Conservation (phyloP, 2,888 invertebrate species). For the Apotomis betuletana region DNA sequence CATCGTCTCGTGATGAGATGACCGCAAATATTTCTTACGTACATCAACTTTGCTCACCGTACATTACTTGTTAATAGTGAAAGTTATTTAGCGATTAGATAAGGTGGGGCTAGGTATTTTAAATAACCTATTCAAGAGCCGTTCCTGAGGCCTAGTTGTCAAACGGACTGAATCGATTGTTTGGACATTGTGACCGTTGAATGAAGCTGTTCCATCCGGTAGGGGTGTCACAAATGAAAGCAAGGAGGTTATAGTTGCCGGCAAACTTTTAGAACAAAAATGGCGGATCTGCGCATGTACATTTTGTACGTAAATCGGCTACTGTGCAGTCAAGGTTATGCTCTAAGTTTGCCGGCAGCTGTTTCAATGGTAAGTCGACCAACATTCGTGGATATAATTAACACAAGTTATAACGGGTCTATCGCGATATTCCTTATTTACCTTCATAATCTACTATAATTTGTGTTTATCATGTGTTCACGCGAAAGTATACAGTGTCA, state of each 20-base stretch:
- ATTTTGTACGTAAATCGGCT: not conserved
- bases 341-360: too few species aligned
- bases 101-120: conserved; percentile 1
- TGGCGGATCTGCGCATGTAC: not conserved
- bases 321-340: too few species aligned
- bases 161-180: conserved; percentile 24
- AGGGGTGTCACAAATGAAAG: not conserved
- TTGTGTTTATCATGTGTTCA: too few species aligned
- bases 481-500: too few species aligned
- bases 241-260: not conserved
- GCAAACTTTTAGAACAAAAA: not conserved
- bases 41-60: not conserved
- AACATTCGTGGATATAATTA: too few species aligned
- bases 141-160: conserved; percentile 26
- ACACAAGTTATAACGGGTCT: too few species aligned
- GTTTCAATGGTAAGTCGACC: too few species aligned
- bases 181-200: conserved; percentile 24
- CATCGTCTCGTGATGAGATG: too few species aligned
- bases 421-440: too few species aligned
- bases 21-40: too few species aligned
- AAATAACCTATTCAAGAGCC: conserved; percentile 11
- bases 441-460: too few species aligned
- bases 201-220: conserved; percentile 20
- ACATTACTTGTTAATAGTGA: not conserved
- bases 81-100: conserved; percentile 11